Evolutionary conservation across 2,797 vertebrate species (phyloP).

Genomic region (Sebastes baramenuke): DNA sequence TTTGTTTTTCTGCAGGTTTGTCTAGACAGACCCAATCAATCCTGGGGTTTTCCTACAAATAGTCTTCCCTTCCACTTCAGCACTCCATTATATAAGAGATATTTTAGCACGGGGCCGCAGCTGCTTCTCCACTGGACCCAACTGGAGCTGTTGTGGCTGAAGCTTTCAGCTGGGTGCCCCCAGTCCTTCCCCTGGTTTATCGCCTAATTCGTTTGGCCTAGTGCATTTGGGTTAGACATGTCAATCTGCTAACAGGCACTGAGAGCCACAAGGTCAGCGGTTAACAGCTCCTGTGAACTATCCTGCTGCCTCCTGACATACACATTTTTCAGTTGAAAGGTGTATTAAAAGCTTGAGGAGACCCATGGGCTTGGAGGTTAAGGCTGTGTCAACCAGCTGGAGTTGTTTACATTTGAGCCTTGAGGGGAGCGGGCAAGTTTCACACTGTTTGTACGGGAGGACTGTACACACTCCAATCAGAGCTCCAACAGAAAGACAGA

Average conservation of each 20-base stretch:
- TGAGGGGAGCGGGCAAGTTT: conserved; percentile 17
- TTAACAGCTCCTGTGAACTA: conserved; percentile 63
- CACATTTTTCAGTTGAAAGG: conserved; percentile 64
- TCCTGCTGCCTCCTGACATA: conserved; percentile 53
- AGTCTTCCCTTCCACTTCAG: conserved; percentile 27
- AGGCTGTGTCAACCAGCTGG: conserved; percentile 48
- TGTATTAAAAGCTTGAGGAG: conserved; percentile 60
- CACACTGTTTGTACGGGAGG: conserved; percentile 6
- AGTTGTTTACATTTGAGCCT: conserved; percentile 64
- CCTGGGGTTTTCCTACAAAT: conserved; percentile 15
- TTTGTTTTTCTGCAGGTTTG: conserved; percentile 38
- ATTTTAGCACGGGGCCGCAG: conserved; percentile 30
- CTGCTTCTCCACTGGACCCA: conserved; percentile 33
- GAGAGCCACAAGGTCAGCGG: conserved; percentile 57
- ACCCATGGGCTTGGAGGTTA: conserved; percentile 55
- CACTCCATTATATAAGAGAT: conserved; percentile 48
- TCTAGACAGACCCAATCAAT: conserved; percentile 37
- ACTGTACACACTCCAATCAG: conserved; percentile 13
- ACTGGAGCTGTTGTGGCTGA: conserved; percentile 30
- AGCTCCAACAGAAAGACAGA: conserved; percentile 10
- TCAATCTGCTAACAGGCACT: conserved; percentile 47
- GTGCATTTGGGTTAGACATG: conserved; percentile 47
- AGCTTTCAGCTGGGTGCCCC: conserved; percentile 21
- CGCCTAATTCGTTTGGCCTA: conserved; percentile 59
- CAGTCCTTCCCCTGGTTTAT: conserved; percentile 49